A percentile compares a stretch with the other conserved stretches of the same genome.
Evolutionary conservation across 1,140 invertebrate genomes (phyloP).

Genomic region (Alviniconcha marisindica): DNA sequence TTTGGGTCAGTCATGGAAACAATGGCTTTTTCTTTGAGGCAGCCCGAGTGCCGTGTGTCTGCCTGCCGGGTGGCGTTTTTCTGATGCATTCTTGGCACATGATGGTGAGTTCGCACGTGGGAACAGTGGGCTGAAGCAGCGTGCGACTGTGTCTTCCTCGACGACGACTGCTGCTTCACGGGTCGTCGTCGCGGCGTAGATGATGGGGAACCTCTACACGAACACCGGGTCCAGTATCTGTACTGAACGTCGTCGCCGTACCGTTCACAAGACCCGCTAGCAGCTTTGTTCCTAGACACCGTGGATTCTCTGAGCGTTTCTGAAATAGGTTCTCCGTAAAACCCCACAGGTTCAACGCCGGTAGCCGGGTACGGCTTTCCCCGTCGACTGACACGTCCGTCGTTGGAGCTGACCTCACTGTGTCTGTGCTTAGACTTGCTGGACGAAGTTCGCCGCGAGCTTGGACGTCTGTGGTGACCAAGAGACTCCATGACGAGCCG

Average conservation of each 20-base stretch:
- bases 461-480: background rate
- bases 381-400: background rate
- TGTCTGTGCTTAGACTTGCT: background rate
- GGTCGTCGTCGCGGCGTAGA: constrained; percentile 6
- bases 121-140: background rate
- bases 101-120: too few relatives aligned
- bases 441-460: background rate
- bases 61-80: too few relatives aligned
- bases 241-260: background rate
- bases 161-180: background rate
- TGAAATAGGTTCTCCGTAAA: too few relatives aligned
- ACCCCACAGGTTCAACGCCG: background rate
- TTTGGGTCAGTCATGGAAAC: too few relatives aligned
- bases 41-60: too few relatives aligned
- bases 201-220: constrained; percentile 4
- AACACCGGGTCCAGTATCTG: background rate
- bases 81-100: too few relatives aligned
- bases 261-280: background rate
- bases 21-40: too few relatives aligned
- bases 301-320: too few relatives aligned
- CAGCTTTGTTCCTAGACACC: background rate
- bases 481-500: background rate
- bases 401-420: background rate
- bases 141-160: background rate
- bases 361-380: background rate